Percentiles rank a stretch among this genome's conserved stretches.
Evolutionary conservation across 2,113 vertebrate genomes (phyloP).

Genomic region (Corapipo altera): DNA sequence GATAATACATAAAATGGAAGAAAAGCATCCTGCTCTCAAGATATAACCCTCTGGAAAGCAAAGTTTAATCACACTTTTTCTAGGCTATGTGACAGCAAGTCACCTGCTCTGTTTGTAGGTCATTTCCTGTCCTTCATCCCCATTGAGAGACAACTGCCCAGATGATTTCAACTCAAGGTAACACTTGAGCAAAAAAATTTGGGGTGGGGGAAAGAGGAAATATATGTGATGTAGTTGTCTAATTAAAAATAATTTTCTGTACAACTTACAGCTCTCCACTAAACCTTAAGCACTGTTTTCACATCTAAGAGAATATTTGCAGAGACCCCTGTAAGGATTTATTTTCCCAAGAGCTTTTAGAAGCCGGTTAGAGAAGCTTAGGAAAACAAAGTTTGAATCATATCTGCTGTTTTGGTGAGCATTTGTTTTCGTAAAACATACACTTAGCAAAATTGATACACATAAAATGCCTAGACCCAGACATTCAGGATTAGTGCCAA

Average conservation of each 20-base stretch:
- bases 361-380: neutral
- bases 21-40: neutral
- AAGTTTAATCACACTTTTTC: neutral
- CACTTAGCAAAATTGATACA: neutral
- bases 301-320: neutral
- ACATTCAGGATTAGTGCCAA: neutral
- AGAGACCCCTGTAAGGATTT: neutral
- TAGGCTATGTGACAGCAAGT: neutral
- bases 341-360: neutral
- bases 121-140: slow-evolving; percentile 25
- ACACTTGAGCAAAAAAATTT: neutral
- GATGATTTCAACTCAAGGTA: neutral
- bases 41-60: neutral
- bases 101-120: slow-evolving; percentile 29
- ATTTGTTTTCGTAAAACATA: neutral
- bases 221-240: neutral
- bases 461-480: neutral
- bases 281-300: neutral
- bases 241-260: neutral
- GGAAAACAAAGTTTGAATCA: neutral
- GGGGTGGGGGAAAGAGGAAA: neutral
- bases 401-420: neutral
- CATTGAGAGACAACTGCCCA: neutral
- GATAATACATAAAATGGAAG: neutral
- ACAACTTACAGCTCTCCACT: neutral